Percentiles rank a stretch among this genome's conserved stretches.
Conservation (phyloP, 1,140 invertebrate species). For the Eufriesea mexicana region DNA sequence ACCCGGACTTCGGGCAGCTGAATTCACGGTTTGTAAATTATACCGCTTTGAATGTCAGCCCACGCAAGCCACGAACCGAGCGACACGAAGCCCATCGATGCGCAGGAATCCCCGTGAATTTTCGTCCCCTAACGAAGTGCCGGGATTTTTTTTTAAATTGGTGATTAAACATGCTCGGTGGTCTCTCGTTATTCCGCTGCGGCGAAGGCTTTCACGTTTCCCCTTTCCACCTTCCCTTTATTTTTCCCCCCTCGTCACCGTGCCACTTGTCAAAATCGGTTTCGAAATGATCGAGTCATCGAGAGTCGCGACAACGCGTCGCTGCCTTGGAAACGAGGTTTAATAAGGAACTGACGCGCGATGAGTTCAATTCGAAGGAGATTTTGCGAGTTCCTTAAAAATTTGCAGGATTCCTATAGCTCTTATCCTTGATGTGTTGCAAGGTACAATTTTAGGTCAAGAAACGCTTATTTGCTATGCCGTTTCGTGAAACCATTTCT, state of each 20-base stretch:
- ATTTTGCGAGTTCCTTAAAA: too few relatives aligned
- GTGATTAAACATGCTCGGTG: conserved; percentile 20
- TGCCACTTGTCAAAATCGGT: background rate
- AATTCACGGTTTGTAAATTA: conserved; percentile 48
- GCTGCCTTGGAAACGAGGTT: background rate
- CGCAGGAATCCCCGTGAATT: conserved; percentile 24
- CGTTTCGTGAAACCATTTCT: too few relatives aligned
- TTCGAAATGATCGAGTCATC: conserved; percentile 9
- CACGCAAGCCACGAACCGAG: background rate
- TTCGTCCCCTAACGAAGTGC: conserved; percentile 6
- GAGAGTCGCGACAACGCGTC: background rate
- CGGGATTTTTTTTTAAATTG: conserved; percentile 1
- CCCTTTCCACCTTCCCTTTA: background rate
- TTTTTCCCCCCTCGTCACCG: too few relatives aligned
- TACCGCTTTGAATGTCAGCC: background rate
- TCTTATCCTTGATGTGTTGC: too few relatives aligned
- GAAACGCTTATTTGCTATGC: too few relatives aligned
- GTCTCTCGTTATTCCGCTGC: conserved; percentile 6
- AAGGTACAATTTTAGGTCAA: too few relatives aligned
- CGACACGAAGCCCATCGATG: background rate
- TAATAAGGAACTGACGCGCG: background rate
- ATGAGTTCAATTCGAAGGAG: too few relatives aligned
- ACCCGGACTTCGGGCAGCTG: conserved; percentile 27
- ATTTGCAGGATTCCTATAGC: too few relatives aligned
- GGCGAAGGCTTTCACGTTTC: background rate